These are phyloP conservation scores for Cheumatopsyche charites DNA, from an alignment of 1,140 invertebrate genomes.

Conservation along the genomic window DNA sequence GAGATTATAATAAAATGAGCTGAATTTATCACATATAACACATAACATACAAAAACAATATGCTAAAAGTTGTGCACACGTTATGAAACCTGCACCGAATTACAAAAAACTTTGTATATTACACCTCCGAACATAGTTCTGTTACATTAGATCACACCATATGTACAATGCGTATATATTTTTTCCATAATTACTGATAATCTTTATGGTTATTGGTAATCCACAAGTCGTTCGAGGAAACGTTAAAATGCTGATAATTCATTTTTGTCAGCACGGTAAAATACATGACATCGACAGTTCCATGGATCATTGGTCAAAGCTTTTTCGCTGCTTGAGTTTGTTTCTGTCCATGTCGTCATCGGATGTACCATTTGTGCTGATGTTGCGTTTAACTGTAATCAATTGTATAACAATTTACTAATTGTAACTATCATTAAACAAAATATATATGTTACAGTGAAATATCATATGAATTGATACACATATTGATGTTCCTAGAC, in stretches of 20 bases:
- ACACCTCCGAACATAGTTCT: no score
- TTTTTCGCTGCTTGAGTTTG: conserved; percentile 51
- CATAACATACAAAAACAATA: no score
- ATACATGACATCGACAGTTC: neutral
- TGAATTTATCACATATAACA: no score
- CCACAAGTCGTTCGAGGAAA: neutral
- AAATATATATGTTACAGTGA: no score
- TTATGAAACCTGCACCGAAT: no score
- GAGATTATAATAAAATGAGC: no score
- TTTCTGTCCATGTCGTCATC: conserved; percentile 60
- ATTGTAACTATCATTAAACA: neutral
- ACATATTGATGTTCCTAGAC: no score
- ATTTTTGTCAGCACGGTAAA: conserved; percentile 18
- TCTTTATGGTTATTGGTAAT: conserved; percentile 2
- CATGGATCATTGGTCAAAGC: conserved; percentile 57
- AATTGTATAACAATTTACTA: neutral
- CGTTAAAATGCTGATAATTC: neutral
- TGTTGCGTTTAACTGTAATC: conserved; percentile 49
- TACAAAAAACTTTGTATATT: no score
- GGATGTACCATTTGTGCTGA: conserved; percentile 56
- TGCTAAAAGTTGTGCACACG: no score
- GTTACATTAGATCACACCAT: no score
- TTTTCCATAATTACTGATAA: conserved; percentile 9
- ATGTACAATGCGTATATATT: no score
- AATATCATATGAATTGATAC: no score